Evolutionary conservation across 2,888 invertebrate genomes (phyloP), one percentile per base, ranked within the genome.

Genomic region (Ptychoptera contaminata): DNA sequence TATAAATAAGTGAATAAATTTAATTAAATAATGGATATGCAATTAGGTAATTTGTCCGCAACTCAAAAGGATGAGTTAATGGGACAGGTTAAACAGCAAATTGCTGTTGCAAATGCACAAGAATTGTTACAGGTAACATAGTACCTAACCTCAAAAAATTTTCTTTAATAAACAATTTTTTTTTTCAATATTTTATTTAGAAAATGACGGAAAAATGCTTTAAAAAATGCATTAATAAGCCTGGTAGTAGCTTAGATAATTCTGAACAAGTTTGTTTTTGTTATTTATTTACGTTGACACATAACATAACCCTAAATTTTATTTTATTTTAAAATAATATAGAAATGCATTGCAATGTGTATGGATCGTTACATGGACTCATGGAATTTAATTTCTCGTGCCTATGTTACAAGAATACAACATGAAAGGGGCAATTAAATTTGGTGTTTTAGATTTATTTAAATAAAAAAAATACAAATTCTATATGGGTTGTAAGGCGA

Each of bases 191-290:
- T 29, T 32, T 43, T 30, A 55, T 71, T 71, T 66, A 87, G 78
- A 93, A 92, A 82, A 91, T 94, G 81, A 87, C 92, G 39, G 90
- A 93, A 59, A 94, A 94, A 69, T 96, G 96, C 67, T 96, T 94
- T 65, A 86, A 83, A 63, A 93, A 93, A 60, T 96, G 96, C 65
- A 78, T 96, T 55, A 68, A 68, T 43, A 93, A 90, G 63, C 96
- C 96, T 23, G 94, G 94, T 15, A 79, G 83, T 10, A 80, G 87
- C 2, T 62, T 94, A 52, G 92, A 88, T 62, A 84, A 76, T 59
- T 84, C 87, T 1, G 92, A 92, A 73, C 79, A 94, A 79, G 82
- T 81, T 62, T 61, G 53, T 48, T 39, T n/a, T n/a, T n/a, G n/a
- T n/a, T n/a, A n/a, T n/a, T n/a, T n/a, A n/a, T n/a, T n/a, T n/a